Conservation (phyloP, 2,113 vertebrate genomes). For the Bubo scandiacus region DNA sequence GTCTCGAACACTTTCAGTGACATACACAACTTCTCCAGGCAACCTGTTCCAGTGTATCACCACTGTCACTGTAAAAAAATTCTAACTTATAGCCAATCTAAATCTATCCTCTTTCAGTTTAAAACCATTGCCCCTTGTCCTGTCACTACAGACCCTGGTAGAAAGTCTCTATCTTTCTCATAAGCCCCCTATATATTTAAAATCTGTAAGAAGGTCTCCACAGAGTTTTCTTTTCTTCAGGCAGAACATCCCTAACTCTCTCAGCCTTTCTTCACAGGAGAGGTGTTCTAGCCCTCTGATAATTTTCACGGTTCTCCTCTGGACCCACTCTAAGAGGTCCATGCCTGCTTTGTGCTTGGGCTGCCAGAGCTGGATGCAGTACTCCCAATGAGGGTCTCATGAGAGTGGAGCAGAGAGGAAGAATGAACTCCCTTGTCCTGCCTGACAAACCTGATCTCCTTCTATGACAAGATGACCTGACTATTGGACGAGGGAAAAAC, state of each 20-base stretch:
- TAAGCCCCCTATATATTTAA: not conserved
- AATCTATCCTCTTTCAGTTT: not conserved
- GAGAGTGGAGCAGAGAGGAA: no score
- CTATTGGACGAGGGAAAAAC: no score
- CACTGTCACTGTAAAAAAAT: not conserved
- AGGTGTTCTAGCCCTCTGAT: no score
- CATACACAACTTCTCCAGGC: not conserved
- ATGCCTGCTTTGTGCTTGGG: no score
- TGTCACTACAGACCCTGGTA: no score
- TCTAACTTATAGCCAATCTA: not conserved
- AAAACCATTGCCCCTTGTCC: not conserved
- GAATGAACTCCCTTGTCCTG: no score
- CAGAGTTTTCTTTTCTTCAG: not conserved
- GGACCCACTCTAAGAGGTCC: no score
- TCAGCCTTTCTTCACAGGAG: not conserved
- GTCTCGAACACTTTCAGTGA: not conserved
- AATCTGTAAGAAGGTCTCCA: not conserved
- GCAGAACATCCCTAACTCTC: not conserved
- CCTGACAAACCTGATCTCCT: no score
- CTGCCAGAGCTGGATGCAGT: no score
- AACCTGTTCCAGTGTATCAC: not conserved
- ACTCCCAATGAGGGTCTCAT: no score
- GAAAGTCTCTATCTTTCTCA: not conserved
- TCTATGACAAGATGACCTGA: no score
- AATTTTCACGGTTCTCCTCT: no score